These are phyloP conservation scores for Microctonus brassicae DNA, from an alignment of 2,888 invertebrate genomes.

Conservation along the genomic window DNA sequence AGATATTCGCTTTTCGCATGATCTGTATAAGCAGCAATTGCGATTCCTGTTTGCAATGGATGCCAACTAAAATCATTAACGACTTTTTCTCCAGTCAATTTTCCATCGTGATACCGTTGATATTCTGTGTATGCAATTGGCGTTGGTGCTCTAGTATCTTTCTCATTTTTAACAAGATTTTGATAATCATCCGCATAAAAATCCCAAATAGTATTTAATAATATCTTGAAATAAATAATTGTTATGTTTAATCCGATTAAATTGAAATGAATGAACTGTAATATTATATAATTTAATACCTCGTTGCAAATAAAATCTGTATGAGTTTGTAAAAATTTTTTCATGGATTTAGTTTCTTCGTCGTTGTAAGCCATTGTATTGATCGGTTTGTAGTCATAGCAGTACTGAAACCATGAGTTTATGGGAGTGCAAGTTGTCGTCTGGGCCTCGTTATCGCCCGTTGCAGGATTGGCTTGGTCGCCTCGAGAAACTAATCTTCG, in stretches of 20 bases:
- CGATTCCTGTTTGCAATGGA: slow-evolving; percentile 78
- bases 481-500: slow-evolving; percentile 73
- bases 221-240: slow-evolving; percentile 31
- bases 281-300: slow-evolving; percentile 43
- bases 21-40: slow-evolving; percentile 78
- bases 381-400: slow-evolving; percentile 65
- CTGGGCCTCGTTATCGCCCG: slow-evolving; percentile 73
- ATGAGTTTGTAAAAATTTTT: slow-evolving; percentile 55
- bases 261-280: not conserved
- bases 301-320: slow-evolving; percentile 57
- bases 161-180: slow-evolving; percentile 69
- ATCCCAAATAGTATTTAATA: slow-evolving; percentile 68
- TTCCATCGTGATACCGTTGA: slow-evolving; percentile 60
- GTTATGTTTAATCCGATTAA: not conserved
- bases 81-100: slow-evolving; percentile 75
- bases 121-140: slow-evolving; percentile 55
- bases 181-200: slow-evolving; percentile 77
- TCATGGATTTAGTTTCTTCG: slow-evolving; percentile 57
- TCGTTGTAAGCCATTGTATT: slow-evolving; percentile 53
- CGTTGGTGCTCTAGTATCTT: slow-evolving; percentile 52
- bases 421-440: slow-evolving; percentile 78
- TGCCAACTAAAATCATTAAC: slow-evolving; percentile 80
- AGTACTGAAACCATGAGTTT: slow-evolving; percentile 80
- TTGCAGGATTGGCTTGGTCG: slow-evolving; percentile 74
- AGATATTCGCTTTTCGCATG: slow-evolving; percentile 60